Percentiles rank a stretch among this genome's conserved stretches.
These are phyloP conservation scores for Brachionus calyciflorus DNA, from an alignment of 1,140 invertebrate genomes.

Conservation along the genomic window DNA sequence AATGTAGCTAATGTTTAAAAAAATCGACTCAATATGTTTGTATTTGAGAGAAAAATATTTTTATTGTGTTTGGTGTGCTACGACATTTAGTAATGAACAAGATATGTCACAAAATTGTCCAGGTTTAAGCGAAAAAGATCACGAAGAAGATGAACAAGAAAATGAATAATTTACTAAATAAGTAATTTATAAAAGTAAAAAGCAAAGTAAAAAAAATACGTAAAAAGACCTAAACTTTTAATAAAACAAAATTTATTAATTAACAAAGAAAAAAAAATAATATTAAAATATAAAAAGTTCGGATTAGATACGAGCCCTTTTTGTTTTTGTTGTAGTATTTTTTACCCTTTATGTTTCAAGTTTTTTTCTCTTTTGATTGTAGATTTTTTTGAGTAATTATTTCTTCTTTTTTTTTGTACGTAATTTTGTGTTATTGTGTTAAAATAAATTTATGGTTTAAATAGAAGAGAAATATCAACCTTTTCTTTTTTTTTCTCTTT, in stretches of 20 bases:
- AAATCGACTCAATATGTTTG: constrained; percentile 39
- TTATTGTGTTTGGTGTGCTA: constrained; percentile 46
- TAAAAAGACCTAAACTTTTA: constrained; percentile 11
- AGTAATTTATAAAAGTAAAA: too few species aligned
- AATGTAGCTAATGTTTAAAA: constrained; percentile 17
- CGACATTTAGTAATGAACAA: background rate
- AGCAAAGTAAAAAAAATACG: background rate
- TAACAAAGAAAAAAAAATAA: constrained; percentile 15
- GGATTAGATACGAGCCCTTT: constrained; percentile 22
- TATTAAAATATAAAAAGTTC: too few species aligned
- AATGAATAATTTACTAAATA: background rate
- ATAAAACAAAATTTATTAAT: constrained; percentile 25
- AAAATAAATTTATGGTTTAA: constrained; percentile 29
- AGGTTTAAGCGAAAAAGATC: constrained; percentile 40
- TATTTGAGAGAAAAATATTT: constrained; percentile 43
- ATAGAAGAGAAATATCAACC: constrained; percentile 24
- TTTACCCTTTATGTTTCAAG: background rate
- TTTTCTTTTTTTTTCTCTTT: constrained; percentile 3
- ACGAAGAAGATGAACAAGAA: constrained; percentile 34
- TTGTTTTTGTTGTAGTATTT: constrained; percentile 7
- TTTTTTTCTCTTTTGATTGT: constrained; percentile 38
- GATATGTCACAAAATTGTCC: constrained; percentile 36
- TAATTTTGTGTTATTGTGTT: too few species aligned
- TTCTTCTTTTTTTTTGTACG: constrained; percentile 20
- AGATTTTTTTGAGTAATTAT: constrained; percentile 39